Percentiles rank a stretch among this genome's conserved stretches.
These are phyloP conservation scores for Phoxinus phoxinus DNA, from an alignment of 2,113 vertebrate species.

Conservation along the genomic window DNA sequence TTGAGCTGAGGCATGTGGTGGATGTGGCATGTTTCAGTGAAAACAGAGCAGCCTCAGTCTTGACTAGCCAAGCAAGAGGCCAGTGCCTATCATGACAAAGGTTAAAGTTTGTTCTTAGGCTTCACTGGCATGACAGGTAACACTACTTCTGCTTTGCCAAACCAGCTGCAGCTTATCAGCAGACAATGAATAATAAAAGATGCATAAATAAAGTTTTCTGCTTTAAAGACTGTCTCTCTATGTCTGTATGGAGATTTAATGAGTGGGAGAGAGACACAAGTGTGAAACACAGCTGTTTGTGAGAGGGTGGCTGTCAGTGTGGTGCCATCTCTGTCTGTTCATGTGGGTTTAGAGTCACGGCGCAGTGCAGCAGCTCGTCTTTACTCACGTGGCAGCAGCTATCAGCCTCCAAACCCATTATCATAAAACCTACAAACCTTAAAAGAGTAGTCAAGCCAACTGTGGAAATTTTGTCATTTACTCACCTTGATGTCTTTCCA, in stretches of 20 bases:
- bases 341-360: conserved; percentile 38
- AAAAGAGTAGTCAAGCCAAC: background rate
- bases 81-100: conserved; percentile 18
- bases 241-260: conserved; percentile 7
- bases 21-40: conserved; percentile 31
- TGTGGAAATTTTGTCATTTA: background rate
- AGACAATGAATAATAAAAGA: background rate
- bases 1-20: background rate
- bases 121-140: background rate
- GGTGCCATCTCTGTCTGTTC: conserved; percentile 22
- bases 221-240: background rate
- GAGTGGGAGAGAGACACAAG: conserved; percentile 19
- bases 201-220: background rate
- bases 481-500: background rate
- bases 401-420: background rate
- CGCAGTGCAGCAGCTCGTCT: conserved; percentile 1
- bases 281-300: conserved; percentile 34
- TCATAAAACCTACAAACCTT: background rate
- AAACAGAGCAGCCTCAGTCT: conserved; percentile 1
- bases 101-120: background rate
- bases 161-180: background rate
- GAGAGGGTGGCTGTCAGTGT: conserved; percentile 18
- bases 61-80: conserved; percentile 9
- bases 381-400: background rate
- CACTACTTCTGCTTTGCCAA: background rate